Conservation (phyloP, 2,888 invertebrate species). For the Pandemis corylana region DNA sequence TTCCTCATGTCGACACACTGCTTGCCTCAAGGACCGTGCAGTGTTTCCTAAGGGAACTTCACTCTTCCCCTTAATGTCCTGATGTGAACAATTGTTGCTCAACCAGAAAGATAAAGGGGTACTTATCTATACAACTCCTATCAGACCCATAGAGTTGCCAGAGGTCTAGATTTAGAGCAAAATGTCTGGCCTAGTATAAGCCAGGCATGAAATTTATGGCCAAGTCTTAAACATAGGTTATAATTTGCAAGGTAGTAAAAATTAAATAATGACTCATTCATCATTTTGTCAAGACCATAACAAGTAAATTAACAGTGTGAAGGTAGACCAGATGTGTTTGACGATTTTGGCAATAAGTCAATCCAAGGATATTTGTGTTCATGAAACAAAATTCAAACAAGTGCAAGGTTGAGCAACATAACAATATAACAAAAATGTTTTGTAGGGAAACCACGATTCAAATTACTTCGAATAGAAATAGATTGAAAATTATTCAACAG, state of each 20-base stretch:
- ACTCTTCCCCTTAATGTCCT: conserved; percentile 68
- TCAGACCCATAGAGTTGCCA: no score
- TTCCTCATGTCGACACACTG: conserved; percentile 69
- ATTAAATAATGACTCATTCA: no score
- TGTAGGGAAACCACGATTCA: background rate
- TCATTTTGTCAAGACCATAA: no score
- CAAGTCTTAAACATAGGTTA: no score
- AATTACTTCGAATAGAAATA: background rate
- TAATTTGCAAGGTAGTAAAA: no score
- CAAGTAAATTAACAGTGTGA: no score
- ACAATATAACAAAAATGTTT: background rate
- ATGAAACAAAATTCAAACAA: conserved; percentile 14
- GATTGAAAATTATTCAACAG: background rate
- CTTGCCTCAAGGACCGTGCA: conserved; percentile 47
- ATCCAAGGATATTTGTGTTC: background rate
- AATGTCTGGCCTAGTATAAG: no score
- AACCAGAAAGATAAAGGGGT: conserved; percentile 74
- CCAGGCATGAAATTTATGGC: no score
- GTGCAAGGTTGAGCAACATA: conserved; percentile 24
- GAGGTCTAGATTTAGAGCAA: no score
- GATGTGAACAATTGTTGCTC: conserved; percentile 52
- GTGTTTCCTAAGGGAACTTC: conserved; percentile 76
- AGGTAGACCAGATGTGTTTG: no score
- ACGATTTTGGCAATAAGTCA: background rate
- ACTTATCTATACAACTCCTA: background rate